Evolutionary conservation across 2,888 invertebrate genomes (phyloP), one percentile per base, ranked within the genome.

Genomic region (Magallana nippona): DNA sequence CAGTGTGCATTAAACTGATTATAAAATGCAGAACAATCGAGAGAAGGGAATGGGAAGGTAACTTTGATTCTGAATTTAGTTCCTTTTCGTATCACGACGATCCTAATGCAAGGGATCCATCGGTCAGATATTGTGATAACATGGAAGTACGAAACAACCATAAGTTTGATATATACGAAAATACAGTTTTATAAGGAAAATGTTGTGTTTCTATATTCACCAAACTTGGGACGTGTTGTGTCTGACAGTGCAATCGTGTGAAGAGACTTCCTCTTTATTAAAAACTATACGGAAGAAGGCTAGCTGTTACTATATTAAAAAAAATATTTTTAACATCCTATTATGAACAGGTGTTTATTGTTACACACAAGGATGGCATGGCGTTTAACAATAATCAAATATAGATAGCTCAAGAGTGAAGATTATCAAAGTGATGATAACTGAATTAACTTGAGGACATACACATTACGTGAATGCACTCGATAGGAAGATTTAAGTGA

Each of bases 61-160:
- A 71, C 71, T 27, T 71, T 71, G 32, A 71, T 71, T 71, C 71
- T 5, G 71, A 71, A 71, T 71, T 71, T 71, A 71, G 71, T 22
- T 71, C 71, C 1, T 71, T 15, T 27, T 71, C 32, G 13, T 15
- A 13, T 27, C 71, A 10, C 10, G 13, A 27, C 27, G 71, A 71
- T 27, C 2, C 27, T 10, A 5, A 10, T 2, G 8, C 11, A 2
- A 22, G 71, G 22, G 32, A 22, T 15, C 22, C 32, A 27, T 32
- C 71, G 15, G 71, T 3, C 5, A 71, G 71, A 27, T 71, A 32
- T 71, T n/a, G n/a, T 60, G n/a, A 60, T 19, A n/a, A 17, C 60
- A 60, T 19, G 10, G 60, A 17, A 60, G 19, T n/a, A 10, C 60
- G 2, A 5, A 19, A n/a, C n/a, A 60, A 60, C 10, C 10, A 19